These are phyloP conservation scores for Tapera naevia DNA, from an alignment of 2,797 vertebrate genomes.

Conservation along the genomic window DNA sequence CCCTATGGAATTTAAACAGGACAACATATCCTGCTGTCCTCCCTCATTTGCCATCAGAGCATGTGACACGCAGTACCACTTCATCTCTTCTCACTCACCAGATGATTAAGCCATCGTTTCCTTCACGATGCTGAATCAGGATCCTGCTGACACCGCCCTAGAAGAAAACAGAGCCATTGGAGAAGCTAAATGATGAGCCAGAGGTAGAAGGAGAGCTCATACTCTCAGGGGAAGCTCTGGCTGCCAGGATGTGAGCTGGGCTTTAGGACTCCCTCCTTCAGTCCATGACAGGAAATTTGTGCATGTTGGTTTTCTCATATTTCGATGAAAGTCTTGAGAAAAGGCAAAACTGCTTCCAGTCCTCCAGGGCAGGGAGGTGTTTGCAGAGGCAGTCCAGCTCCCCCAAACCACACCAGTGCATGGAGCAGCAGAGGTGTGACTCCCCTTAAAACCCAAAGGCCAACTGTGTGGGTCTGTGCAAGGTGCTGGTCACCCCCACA, in stretches of 20 bases:
- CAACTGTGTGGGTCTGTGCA: background rate
- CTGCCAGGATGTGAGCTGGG: background rate
- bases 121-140: constrained; percentile 51
- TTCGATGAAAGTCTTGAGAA: background rate
- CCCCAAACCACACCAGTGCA: background rate
- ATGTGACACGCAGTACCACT: too few species aligned
- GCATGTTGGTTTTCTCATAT: constrained; percentile 13
- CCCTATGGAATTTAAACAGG: background rate
- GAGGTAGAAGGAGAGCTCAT: rapidly evolving
- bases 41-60: background rate
- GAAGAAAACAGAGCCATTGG: background rate
- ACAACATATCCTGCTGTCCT: background rate
- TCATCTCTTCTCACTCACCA: background rate
- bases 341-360: background rate
- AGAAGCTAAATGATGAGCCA: constrained; percentile 46
- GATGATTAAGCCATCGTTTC: constrained; percentile 28
- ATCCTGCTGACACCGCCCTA: constrained; percentile 38
- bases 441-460: background rate
- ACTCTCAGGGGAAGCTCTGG: rapidly evolving
- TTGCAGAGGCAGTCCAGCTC: background rate
- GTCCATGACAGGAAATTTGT: background rate
- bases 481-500: background rate
- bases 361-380: background rate
- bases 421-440: background rate
- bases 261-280: background rate